Evolutionary conservation across 2,113 vertebrate species (phyloP).

Genomic region (Scopus umbretta): DNA sequence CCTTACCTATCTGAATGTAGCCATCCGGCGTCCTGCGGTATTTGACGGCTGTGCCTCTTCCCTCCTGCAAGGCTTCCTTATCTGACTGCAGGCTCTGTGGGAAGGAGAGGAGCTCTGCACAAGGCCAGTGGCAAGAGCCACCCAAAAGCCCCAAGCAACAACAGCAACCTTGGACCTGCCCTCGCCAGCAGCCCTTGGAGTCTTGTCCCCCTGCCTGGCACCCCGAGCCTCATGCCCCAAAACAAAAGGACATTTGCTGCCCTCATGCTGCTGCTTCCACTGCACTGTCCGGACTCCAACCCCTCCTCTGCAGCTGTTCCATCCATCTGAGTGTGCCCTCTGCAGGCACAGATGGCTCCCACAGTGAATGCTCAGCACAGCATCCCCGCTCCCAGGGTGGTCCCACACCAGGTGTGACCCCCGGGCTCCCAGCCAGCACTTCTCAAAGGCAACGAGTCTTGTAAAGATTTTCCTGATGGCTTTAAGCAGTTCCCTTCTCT

Average conservation of each 20-base stretch:
- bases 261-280: neutral
- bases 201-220: fast-evolving
- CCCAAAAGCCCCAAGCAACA: neutral
- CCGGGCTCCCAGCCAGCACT: neutral
- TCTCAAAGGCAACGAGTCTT: neutral
- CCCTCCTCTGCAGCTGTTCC: neutral
- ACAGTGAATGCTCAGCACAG: neutral
- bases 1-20: slow-evolving; percentile 92
- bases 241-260: neutral
- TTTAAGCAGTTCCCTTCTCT: neutral
- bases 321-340: neutral
- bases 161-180: neutral
- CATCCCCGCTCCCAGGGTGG: fast-evolving
- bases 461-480: neutral
- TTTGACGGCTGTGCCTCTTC: slow-evolving; percentile 77
- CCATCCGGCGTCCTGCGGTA: slow-evolving; percentile 90
- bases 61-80: slow-evolving; percentile 91
- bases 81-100: slow-evolving; percentile 90
- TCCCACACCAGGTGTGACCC: neutral
- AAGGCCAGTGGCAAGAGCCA: neutral
- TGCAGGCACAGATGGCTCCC: neutral
- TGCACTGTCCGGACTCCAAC: neutral
- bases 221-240: neutral
- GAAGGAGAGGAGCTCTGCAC: neutral
- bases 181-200: neutral